These are phyloP conservation scores for Verasper variegatus DNA, from an alignment of 2,113 vertebrate species.

Conservation along the genomic window DNA sequence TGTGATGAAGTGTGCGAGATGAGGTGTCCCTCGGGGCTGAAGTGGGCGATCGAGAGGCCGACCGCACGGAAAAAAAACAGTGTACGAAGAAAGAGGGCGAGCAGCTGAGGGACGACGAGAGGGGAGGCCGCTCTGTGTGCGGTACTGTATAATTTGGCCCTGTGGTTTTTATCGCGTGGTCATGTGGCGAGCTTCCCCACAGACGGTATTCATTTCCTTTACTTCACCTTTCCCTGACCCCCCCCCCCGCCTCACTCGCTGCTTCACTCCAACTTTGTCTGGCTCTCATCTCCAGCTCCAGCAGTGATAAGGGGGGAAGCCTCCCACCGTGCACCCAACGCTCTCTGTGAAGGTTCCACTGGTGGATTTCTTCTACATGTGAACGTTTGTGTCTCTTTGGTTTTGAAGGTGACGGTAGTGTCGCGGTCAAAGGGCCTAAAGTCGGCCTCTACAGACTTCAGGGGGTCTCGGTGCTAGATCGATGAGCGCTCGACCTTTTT, in stretches of 20 bases:
- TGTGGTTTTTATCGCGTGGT: conserved; percentile 73
- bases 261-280: conserved; percentile 51
- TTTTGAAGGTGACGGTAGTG: too few species aligned
- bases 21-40: conserved; percentile 48
- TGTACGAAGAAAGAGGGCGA: conserved; percentile 2
- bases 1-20: conserved; percentile 35
- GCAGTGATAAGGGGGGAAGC: conserved; percentile 12
- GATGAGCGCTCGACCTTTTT: too few species aligned
- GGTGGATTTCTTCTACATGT: too few species aligned
- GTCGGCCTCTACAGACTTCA: too few species aligned
- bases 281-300: conserved; percentile 22
- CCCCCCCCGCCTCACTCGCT: conserved; percentile 35
- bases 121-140: conserved; percentile 51
- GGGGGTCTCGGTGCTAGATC: too few species aligned
- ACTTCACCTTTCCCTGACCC: conserved; percentile 83
- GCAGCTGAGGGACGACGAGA: background rate
- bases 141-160: conserved; percentile 61
- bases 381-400: too few species aligned
- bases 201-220: conserved; percentile 80
- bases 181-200: conserved; percentile 75
- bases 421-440: too few species aligned
- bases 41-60: conserved; percentile 28
- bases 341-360: conserved; percentile 7
- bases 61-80: conserved; percentile 29
- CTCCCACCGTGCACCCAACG: background rate